Evolutionary conservation across 1,140 invertebrate genomes (phyloP), one percentile per base, ranked within the genome.

Genomic region (Drosophila lacertosa): DNA sequence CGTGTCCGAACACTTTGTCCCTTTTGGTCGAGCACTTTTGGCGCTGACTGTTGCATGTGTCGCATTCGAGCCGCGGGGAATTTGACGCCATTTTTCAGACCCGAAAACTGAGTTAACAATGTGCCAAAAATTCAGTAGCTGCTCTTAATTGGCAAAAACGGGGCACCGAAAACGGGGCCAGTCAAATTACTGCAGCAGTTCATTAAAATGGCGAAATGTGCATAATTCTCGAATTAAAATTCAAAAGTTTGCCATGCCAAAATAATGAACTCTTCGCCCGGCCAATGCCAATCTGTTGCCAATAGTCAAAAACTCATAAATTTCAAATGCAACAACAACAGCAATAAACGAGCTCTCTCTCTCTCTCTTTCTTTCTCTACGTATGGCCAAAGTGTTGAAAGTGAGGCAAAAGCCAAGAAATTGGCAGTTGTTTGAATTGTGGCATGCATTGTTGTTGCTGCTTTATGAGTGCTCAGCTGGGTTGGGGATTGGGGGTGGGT

Each of bases 261-360:
- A 86, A 88, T 88, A 88, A 88, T 88, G 74, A 78, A 88, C 83
- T 81, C n/a, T n/a, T n/a, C 54, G 73, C 68, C 64, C 32, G 47
- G 45, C n/a, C n/a, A n/a, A n/a, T n/a, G n/a, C n/a, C 82, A 88
- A 89, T 89, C 83, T 88, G 82, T 88, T 88, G 78, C 83, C 82
- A 88, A 89, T 88, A 88, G 78, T 88, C 83, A 88, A 88, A 83
- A 88, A 82, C 47, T 89, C 82, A 88, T 88, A 88, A 88, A 88
- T 88, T 78, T 82, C 71, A 62, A 88, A 78, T 88, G 82, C 78
- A 82, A 55, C 77, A 81, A 69, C 53, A 57, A 64, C 45, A 50
- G 29, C 37, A 62, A 66, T 51, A 68, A 68, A 68, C 48, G 35
- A 69, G 48, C 57, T 45, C n/a, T n/a, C n/a, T n/a, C n/a, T n/a